Base-by-base conservation (phyloP, 2,797 vertebrate genomes). In the Chiroxiphia lanceolata region DNA sequence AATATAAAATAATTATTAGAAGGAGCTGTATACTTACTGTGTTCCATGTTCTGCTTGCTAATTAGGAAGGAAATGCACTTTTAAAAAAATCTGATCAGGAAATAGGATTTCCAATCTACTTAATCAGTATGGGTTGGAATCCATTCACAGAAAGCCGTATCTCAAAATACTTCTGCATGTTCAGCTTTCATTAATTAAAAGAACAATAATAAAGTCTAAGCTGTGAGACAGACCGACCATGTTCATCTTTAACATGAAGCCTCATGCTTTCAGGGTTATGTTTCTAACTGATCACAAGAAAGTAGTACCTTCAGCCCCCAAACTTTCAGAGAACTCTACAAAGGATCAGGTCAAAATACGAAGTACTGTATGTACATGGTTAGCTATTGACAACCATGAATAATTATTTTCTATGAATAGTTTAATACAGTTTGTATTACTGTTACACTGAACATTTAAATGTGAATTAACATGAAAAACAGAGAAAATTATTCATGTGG, bases 81-180 rank as follows among this genome's bases (percentile, higher is more conserved):
- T 61, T 64, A 6, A 84, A 83, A 89, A 94, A 87, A 74, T 45
- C 13, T 92, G 67, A 95, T 89, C 72, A 93, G 95, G 90, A 97
- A 96, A 92, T 77, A 78, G 65, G 68, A 83, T 94, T 97, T 97
- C 92, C 94, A 94, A 29, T 53, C 71, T 57, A 64, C 50, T 90
- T 90, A 59, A 94, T 95, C 96, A 89, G 71, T 89, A 85, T 83
- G 82, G 85, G 88, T 95, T 96, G 92, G 95, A 94, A 97, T 87
- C 93, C 95, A 95, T 95, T 98, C 95, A 96, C 93, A 97, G 89
- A 94, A 83, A 94, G 25, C 5, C 1, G 0, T 75, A 51, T 48
- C 59, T 90, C 69, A 14, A 42, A 67, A 75, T 53, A 59, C 45
- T 81, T 88, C 69, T 72, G 27, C 33, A 22, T 44, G 14, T n/a